A percentile compares a stretch with the other conserved stretches of the same genome.
phyloP scores from a whole-genome alignment of 1,140 invertebrate species.

The Ceratina calcarata region DNA sequence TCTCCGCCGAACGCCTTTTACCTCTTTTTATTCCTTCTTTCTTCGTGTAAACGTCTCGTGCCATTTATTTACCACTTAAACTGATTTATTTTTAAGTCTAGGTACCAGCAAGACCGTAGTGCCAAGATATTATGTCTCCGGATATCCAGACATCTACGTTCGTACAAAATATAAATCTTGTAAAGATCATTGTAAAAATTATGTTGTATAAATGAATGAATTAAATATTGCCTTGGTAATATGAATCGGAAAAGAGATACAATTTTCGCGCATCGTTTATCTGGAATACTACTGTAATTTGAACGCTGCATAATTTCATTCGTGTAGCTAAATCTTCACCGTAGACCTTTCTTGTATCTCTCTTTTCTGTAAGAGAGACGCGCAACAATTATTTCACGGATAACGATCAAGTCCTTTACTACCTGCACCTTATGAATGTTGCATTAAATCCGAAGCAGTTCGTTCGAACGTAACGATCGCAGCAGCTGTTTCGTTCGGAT shows the following conservation, averaged over 20 bases:
- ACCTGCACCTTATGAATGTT: slow-evolving; percentile 12
- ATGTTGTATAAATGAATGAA: background rate
- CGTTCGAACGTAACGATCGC: background rate
- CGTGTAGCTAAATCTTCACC: background rate
- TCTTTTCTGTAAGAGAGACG: no score
- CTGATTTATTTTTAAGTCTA: background rate
- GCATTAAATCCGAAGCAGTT: slow-evolving; percentile 21
- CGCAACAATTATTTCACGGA: slow-evolving; percentile 22
- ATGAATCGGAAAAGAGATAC: background rate
- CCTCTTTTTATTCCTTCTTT: background rate
- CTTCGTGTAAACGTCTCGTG: background rate
- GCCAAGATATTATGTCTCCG: no score
- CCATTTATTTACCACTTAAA: background rate
- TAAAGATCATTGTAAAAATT: background rate
- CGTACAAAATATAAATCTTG: no score
- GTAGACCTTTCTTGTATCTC: slow-evolving; percentile 1
- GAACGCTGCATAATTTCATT: background rate
- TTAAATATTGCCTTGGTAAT: background rate
- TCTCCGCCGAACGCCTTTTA: background rate
- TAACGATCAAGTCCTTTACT: slow-evolving; percentile 2
- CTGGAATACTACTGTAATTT: background rate
- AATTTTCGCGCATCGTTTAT: background rate
- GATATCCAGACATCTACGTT: no score
- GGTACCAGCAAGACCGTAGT: background rate
- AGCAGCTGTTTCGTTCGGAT: background rate